Evolutionary conservation across 2,113 vertebrate species (phyloP).

Genomic region (Ageneiosus marmoratus): DNA sequence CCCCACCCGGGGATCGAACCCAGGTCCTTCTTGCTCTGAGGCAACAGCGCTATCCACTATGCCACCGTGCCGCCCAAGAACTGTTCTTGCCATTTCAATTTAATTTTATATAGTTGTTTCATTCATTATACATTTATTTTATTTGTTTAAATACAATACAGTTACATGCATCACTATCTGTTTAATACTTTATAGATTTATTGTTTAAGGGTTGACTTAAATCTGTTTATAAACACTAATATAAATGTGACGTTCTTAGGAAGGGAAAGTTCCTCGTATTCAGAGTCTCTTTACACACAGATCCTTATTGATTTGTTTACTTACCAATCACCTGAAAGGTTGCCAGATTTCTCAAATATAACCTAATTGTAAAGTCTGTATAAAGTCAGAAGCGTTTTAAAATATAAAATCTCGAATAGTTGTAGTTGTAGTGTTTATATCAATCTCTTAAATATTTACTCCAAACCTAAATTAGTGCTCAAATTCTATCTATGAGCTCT

Average conservation of each 20-base stretch:
- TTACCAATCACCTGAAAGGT: not conserved
- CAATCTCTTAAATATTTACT: not conserved
- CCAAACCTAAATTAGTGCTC: too few relatives aligned
- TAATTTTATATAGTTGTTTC: too few relatives aligned
- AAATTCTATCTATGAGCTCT: not conserved
- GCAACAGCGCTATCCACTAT: too few relatives aligned
- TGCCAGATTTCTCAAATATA: too few relatives aligned
- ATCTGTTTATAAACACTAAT: not conserved
- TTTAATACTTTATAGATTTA: not conserved
- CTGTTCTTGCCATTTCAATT: too few relatives aligned
- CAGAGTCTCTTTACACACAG: not conserved
- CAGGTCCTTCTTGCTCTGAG: too few relatives aligned
- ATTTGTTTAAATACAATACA: not conserved
- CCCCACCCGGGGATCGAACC: too few relatives aligned
- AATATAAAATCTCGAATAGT: not conserved
- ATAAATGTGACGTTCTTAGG: not conserved
- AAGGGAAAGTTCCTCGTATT: not conserved
- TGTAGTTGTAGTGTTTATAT: not conserved
- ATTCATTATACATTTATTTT: not conserved
- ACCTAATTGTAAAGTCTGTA: too few relatives aligned
- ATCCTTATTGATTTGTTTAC: too few relatives aligned
- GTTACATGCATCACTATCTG: not conserved
- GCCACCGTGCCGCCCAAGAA: too few relatives aligned
- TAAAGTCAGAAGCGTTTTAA: not conserved
- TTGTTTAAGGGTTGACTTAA: not conserved